Base-by-base conservation (phyloP, 1,140 invertebrate species). In the Nasonia giraulti region DNA sequence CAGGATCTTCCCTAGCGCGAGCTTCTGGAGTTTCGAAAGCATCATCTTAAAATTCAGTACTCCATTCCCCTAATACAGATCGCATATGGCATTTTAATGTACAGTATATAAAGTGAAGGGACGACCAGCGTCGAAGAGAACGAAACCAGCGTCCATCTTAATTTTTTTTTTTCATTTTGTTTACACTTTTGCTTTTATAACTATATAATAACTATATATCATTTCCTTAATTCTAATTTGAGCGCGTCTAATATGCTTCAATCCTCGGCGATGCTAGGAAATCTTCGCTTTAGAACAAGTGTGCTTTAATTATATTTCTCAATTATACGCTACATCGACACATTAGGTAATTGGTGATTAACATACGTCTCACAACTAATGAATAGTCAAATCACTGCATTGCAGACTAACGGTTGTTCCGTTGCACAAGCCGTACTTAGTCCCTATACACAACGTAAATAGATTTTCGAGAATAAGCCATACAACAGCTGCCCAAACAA, bases 321-420 rank as follows among this genome's bases (percentile, higher is more conserved):
- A 85, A 17, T 75, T 76, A 76, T 76, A 44, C 20, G 10, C n/a
- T 44, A 76, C 68, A 71, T 6, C 14, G 55, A 76, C 20, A 44
- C 20, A 76, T 76, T 20, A 20, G 20, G 20, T 44, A 76, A 76
- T 44, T 44, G 17, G 4, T 44, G 14, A 50, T 76, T 50, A 76
- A 44, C 20, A 50, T 50, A 77, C 44, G n/a, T 20, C n/a, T 79
- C 27, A 66, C 27, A 50, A 74, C 80, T 87, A 87, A 87, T 83
- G 87, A 88, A 87, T 89, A 89, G 87, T 89, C 86, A 88, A 89
- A 88, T 84, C 87, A 86, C 87, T 88, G 88, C 87, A 88, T 87
- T 89, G 87, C 81, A 85, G 44, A 74, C 69, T 66, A 33, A 74
- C 44, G 69, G 44, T 23, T 12, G n/a, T 62, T 1, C 33, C 14